Evolutionary conservation across 2,797 vertebrate species (phyloP).

Genomic region (Xiphophorus birchmanni): DNA sequence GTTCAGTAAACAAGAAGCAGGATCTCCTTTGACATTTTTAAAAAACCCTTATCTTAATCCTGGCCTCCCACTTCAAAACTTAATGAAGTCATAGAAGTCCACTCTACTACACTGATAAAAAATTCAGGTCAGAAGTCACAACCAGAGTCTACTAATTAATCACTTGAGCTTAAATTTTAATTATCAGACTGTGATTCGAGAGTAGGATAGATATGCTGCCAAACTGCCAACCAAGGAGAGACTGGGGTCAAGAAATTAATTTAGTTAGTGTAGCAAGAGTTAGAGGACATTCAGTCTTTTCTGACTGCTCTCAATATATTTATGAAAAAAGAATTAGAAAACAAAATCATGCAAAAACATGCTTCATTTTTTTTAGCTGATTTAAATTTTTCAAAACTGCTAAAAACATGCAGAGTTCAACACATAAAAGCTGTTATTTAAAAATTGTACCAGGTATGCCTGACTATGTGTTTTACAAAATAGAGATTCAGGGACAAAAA

Average conservation of each 20-base stretch:
- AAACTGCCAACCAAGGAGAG: slow-evolving; percentile 74
- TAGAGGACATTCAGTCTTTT: slow-evolving; percentile 46
- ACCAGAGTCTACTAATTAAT: slow-evolving; percentile 73
- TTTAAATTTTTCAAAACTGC: not conserved
- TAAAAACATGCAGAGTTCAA: not conserved
- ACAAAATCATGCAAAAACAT: not conserved
- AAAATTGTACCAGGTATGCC: not conserved
- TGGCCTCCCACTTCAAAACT: slow-evolving; percentile 12
- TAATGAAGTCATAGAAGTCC: slow-evolving; percentile 61
- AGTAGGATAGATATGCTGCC: slow-evolving; percentile 73
- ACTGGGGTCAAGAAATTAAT: slow-evolving; percentile 77
- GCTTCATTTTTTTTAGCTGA: not conserved
- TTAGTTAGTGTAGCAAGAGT: slow-evolving; percentile 54
- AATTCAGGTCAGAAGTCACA: slow-evolving; percentile 69
- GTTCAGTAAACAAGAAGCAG: not conserved
- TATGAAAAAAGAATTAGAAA: not conserved
- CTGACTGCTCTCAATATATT: slow-evolving; percentile 26
- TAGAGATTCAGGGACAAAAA: not conserved
- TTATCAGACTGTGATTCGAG: slow-evolving; percentile 74
- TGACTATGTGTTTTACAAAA: not conserved
- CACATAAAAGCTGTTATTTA: not conserved
- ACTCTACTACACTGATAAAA: slow-evolving; percentile 52
- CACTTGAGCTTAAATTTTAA: slow-evolving; percentile 76
- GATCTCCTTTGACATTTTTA: not conserved
- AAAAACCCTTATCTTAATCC: not conserved